Conservation (phyloP, 2,797 vertebrate genomes). For the Megaceryle alcyon region DNA sequence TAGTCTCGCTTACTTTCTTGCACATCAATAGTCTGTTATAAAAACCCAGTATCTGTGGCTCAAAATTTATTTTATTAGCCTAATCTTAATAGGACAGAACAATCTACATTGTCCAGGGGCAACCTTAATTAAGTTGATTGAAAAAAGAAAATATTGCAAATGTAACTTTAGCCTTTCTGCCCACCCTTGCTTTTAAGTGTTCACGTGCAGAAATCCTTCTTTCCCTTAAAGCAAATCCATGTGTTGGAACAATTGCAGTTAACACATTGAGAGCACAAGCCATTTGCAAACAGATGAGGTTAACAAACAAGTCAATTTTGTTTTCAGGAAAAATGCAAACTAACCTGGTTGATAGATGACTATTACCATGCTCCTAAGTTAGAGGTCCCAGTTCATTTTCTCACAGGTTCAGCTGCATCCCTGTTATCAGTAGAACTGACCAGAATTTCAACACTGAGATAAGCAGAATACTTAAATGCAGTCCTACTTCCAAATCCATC, state of each 20-base stretch:
- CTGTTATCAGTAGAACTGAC: neutral
- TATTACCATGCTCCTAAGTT: rapidly evolving
- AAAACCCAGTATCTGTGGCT: neutral
- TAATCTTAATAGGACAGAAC: neutral
- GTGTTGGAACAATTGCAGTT: neutral
- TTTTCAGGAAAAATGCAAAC: neutral
- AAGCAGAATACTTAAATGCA: neutral
- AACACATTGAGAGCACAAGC: neutral
- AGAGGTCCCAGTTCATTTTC: neutral
- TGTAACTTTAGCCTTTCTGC: neutral
- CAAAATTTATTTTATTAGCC: neutral
- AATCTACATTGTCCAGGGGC: neutral
- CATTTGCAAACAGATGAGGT: neutral
- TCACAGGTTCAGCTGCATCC: neutral
- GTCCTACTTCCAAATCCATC: neutral
- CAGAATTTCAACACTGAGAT: neutral
- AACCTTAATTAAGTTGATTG: neutral
- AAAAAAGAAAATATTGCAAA: neutral
- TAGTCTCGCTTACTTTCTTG: neutral
- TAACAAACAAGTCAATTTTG: neutral
- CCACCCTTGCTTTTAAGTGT: neutral
- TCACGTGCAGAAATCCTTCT: neutral
- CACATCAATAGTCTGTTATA: neutral
- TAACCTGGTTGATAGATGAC: neutral
- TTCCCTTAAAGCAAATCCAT: neutral